Conservation (phyloP, 2,888 invertebrate species). For the Pteria penguin region DNA sequence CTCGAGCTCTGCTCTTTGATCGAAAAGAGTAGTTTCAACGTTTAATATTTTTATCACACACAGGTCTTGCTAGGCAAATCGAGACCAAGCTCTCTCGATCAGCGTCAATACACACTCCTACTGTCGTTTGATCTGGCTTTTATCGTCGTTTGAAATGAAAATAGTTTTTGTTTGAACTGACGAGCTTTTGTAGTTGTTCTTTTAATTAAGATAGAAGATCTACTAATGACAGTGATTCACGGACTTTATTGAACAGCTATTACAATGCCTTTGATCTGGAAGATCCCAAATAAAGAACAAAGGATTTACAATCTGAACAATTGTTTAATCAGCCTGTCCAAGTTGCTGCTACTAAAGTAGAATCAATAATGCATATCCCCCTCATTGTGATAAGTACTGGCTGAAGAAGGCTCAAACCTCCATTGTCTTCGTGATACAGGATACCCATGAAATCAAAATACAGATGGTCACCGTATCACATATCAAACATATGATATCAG, state of each 20-base stretch:
- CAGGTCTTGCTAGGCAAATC: background rate
- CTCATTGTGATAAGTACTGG: background rate
- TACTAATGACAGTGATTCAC: conserved; percentile 21
- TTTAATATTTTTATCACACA: background rate
- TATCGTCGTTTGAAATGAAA: background rate
- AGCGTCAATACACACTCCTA: background rate
- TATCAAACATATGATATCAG: background rate
- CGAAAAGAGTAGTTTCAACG: background rate
- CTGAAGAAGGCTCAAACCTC: background rate
- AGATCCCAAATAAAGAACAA: conserved; percentile 10
- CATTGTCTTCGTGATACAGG: background rate
- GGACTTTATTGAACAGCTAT: conserved; percentile 12
- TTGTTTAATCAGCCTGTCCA: conserved; percentile 23
- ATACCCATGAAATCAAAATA: background rate
- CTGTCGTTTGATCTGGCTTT: background rate
- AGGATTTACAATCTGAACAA: conserved; percentile 5
- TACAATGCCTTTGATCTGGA: conserved; percentile 13
- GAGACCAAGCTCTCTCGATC: background rate
- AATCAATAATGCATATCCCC: background rate
- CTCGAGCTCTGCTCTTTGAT: background rate
- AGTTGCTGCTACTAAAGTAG: background rate
- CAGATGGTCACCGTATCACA: background rate
- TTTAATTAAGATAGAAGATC: conserved; percentile 28
- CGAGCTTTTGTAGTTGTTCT: conserved; percentile 21
- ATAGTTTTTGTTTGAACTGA: conserved; percentile 13